Evolutionary conservation across 1,140 invertebrate genomes (phyloP).

Genomic region (Drosophila kurseongensis): DNA sequence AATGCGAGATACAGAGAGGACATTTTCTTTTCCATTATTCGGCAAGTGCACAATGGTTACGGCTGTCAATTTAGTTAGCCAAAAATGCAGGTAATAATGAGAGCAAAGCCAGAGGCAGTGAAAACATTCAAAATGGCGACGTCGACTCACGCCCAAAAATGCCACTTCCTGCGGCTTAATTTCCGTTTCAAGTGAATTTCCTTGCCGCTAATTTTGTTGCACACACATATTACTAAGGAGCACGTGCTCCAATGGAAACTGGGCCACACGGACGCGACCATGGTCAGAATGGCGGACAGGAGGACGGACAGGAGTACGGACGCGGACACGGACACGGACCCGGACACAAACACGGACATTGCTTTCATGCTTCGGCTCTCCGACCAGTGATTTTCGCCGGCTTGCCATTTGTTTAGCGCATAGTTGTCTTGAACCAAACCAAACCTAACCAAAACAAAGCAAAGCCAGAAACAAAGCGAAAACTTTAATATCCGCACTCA

Average conservation of each 20-base stretch:
- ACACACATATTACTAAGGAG: constrained; percentile 36
- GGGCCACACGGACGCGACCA: constrained; percentile 54
- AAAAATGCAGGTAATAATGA: constrained; percentile 49
- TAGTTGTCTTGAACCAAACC: constrained; percentile 56
- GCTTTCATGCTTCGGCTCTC: constrained; percentile 51
- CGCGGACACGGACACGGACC: constrained; percentile 8
- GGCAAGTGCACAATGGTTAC: constrained; percentile 16
- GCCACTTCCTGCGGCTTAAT: constrained; percentile 76
- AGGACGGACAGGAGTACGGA: constrained; percentile 4
- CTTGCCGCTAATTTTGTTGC: constrained; percentile 76
- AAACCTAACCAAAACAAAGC: constrained; percentile 46
- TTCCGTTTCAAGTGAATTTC: constrained; percentile 80
- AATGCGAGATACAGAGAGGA: not conserved
- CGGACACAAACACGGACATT: constrained; percentile 45
- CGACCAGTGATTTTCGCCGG: constrained; percentile 58
- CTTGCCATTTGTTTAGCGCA: constrained; percentile 55
- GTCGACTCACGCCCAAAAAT: constrained; percentile 51
- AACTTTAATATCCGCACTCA: constrained; percentile 68
- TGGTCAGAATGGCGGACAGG: constrained; percentile 1
- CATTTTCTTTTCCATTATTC: not conserved
- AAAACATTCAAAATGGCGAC: constrained; percentile 25
- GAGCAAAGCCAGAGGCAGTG: constrained; percentile 3
- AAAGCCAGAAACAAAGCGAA: constrained; percentile 45
- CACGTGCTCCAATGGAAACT: constrained; percentile 57
- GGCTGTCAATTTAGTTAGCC: constrained; percentile 19